Evolutionary conservation across 2,888 invertebrate genomes (phyloP), one percentile per base, ranked within the genome.

Genomic region (Herminia tarsipennalis): DNA sequence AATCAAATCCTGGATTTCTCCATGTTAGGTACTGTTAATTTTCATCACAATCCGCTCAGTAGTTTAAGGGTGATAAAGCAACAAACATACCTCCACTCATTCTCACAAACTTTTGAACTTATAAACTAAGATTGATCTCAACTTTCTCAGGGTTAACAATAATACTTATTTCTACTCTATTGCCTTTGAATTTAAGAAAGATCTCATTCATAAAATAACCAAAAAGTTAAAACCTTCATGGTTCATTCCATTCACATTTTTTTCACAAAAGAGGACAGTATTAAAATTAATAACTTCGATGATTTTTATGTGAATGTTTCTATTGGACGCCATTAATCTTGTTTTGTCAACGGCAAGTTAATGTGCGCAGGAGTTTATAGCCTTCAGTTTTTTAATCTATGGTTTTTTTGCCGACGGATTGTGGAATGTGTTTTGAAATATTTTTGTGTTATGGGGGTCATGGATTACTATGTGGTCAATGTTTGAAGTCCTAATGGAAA

Each of bases 261-360:
- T 36, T 39, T 27, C 42, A 56, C 47, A 73, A 71, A 70, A 66
- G 70, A 47, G 53, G 54, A 66, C 54, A 54, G 49, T 49, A 76
- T 75, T 69, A 75, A 68, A 79, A 83, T 83, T 83, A 83, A 83
- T 83, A 82, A 79, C 56, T 56, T 55, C 66, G 70, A 78, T 81
- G 73, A 73, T 76, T 78, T 81, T 78, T 73, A 69, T 66, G 61
- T 66, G 66, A 70, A 70, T 73, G 70, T 70, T 78, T 78, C 78
- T 80, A 81, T 81, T 78, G 69, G 41, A 14, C 13, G 47, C 53
- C 76, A 75, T 85, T 77, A 73, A 82, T 85, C 84, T 80, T 81
- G 79, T 78, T 83, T 84, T 84, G 84, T 84, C 83, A 78, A 74
- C 83, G 76, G 14, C 47, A 24, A 57, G 62, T 62, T 68, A 64